A percentile compares a stretch with the other conserved stretches of the same genome.
These are phyloP conservation scores for Drosophila bocqueti DNA, from an alignment of 1,140 invertebrate genomes.

Conservation along the genomic window DNA sequence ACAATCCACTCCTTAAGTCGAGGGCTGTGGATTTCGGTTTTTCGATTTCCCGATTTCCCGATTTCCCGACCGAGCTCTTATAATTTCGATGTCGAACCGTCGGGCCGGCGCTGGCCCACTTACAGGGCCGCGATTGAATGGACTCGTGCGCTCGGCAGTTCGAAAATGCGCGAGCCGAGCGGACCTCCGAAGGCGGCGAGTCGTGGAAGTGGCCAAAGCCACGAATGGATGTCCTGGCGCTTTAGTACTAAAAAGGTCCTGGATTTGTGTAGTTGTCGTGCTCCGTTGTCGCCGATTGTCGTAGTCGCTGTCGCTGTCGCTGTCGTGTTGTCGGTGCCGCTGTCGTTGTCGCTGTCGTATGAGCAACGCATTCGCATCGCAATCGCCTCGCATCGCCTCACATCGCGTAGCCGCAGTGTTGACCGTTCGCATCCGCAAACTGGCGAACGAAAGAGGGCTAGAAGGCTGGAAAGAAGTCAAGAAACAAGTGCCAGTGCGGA, in stretches of 20 bases:
- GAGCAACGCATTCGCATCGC: slow-evolving; percentile 23
- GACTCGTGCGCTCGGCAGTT: slow-evolving; percentile 46
- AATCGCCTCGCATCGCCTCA: slow-evolving; percentile 21
- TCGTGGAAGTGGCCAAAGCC: slow-evolving; percentile 44
- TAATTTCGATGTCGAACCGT: slow-evolving; percentile 40
- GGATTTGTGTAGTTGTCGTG: slow-evolving; percentile 83
- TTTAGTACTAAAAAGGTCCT: slow-evolving; percentile 84
- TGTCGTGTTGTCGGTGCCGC: slow-evolving; percentile 10
- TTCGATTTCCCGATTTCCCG: neutral
- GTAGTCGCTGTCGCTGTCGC: slow-evolving; percentile 25
- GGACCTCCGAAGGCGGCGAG: slow-evolving; percentile 19
- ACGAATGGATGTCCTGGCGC: slow-evolving; percentile 76
- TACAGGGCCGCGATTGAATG: slow-evolving; percentile 22
- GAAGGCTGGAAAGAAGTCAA: slow-evolving; percentile 15
- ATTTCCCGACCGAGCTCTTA: slow-evolving; percentile 15
- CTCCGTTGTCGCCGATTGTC: slow-evolving; percentile 42
- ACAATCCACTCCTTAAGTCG: neutral
- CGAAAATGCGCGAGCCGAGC: slow-evolving; percentile 55
- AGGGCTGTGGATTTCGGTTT: slow-evolving; percentile 3
- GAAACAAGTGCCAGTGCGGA: slow-evolving; percentile 32
- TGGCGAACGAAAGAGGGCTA: slow-evolving; percentile 24
- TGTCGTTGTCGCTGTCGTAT: slow-evolving; percentile 27
- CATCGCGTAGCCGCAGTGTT: slow-evolving; percentile 43
- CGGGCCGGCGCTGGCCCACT: slow-evolving; percentile 37
- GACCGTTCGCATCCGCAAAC: slow-evolving; percentile 38